Conservation (phyloP, 2,113 vertebrate genomes). For the Nibea coibor region DNA sequence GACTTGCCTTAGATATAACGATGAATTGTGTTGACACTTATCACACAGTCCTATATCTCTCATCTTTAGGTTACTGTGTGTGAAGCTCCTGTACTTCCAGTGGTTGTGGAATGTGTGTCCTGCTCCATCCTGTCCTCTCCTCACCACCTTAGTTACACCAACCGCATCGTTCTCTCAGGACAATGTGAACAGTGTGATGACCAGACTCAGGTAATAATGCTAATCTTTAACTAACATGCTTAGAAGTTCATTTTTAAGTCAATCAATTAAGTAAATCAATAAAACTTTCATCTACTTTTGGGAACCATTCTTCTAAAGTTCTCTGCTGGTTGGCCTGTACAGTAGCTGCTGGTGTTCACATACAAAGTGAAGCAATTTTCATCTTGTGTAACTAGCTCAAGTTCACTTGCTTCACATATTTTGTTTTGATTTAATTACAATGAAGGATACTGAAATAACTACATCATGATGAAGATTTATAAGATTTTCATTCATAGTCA, state of each 20-base stretch:
- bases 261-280: background rate
- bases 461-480: no score
- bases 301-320: background rate
- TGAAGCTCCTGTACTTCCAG: constrained; percentile 66
- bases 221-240: no score
- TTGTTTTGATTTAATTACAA: no score
- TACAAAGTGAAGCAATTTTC: no score
- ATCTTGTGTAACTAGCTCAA: no score
- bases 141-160: constrained; percentile 52
- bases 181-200: constrained; percentile 75
- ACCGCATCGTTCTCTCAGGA: constrained; percentile 71
- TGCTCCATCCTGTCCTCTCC: constrained; percentile 65
- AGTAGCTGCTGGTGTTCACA: no score
- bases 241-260: no score
- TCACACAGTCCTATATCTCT: background rate
- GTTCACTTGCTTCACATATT: no score
- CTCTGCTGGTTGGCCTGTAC: no score
- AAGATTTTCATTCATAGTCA: no score
- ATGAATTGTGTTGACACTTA: background rate
- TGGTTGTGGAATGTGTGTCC: constrained; percentile 80
- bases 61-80: constrained; percentile 77
- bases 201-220: constrained; percentile 67
- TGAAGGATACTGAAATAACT: no score
- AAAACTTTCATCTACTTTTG: background rate
- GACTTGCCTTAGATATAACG: background rate